Percentiles rank a stretch among this genome's conserved stretches.
Conservation (phyloP, 2,797 vertebrate genomes). For the Tangara arthus region DNA sequence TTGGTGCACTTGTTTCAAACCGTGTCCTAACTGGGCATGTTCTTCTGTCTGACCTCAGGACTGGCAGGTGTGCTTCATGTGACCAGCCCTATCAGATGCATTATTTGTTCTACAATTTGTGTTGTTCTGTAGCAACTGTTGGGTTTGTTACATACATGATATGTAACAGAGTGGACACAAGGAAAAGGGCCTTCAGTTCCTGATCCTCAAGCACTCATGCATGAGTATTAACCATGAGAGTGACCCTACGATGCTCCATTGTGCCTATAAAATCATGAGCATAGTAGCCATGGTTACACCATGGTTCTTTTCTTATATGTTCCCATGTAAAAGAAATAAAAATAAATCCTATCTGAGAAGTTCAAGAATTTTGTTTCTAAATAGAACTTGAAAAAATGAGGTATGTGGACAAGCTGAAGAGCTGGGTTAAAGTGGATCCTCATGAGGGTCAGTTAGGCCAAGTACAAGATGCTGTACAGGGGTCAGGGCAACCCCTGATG, state of each 20-base stretch:
- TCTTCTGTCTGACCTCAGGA: background rate
- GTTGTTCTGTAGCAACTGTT: background rate
- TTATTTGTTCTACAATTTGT: background rate
- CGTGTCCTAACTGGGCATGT: background rate
- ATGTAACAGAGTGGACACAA: background rate
- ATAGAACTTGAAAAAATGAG: background rate
- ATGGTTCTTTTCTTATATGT: background rate
- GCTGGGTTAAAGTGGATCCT: background rate
- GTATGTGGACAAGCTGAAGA: background rate
- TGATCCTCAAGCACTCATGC: background rate
- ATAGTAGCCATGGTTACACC: background rate
- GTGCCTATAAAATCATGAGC: background rate
- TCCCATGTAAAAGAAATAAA: background rate
- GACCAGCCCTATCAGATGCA: background rate
- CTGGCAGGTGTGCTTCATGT: background rate
- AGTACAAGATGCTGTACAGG: background rate
- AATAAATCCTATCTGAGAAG: background rate
- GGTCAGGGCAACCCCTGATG: fast-evolving
- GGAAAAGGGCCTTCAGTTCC: background rate
- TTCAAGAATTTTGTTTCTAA: background rate
- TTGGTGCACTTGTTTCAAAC: background rate
- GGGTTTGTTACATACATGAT: background rate
- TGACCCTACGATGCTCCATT: background rate
- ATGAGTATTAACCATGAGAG: background rate
- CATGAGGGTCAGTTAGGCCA: background rate